Base-by-base conservation (phyloP, 2,797 vertebrate species). In the Eutrigla gurnardus region DNA sequence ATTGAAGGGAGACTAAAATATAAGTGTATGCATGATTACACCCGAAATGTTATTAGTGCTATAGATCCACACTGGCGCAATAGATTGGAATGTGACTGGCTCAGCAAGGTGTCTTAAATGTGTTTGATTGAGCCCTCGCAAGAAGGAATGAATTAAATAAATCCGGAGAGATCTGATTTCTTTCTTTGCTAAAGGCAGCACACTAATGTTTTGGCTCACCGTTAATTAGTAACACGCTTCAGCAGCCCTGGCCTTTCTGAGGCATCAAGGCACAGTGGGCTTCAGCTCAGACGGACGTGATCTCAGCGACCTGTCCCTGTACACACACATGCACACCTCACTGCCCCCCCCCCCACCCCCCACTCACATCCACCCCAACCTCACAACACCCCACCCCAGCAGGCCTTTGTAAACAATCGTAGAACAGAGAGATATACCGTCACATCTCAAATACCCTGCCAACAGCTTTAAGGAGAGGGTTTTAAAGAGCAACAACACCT, bases 11-110 rank as follows among this genome's bases (percentile, higher is more conserved):
- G 78, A 86, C 73, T 58, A 54, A 81, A 84, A 89, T 82, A 94
- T 95, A 93, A 87, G 90, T 78, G 88, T 93, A 95, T 89, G 96
- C 96, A 95, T 96, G 96, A 97, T 95, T 96, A 95, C 94, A 95
- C 95, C 94, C 92, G 92, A 93, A 94, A 95, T 93, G 90, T 90
- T 94, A 95, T 95, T 96, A 95, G 92, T 90, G 91, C 86, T 95
- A 96, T 89, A 86, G 90, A 88, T 87, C 78, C 88, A 78, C 88
- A 85, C 83, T 73, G 88, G 86, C 85, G 78, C 62, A 57, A 73
- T 80, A 71, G 88, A 92, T 84, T 78, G 83, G 80, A 88, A 79
- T 82, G 89, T 89, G 93, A 93, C 93, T 89, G 88, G 70, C 80
- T 90, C 92, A 86, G 84, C 77, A 32, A 91, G 94, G 91, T 88